Conservation (phyloP, 2,113 vertebrate genomes). For the Sinocyclocheilus rhinocerous region DNA sequence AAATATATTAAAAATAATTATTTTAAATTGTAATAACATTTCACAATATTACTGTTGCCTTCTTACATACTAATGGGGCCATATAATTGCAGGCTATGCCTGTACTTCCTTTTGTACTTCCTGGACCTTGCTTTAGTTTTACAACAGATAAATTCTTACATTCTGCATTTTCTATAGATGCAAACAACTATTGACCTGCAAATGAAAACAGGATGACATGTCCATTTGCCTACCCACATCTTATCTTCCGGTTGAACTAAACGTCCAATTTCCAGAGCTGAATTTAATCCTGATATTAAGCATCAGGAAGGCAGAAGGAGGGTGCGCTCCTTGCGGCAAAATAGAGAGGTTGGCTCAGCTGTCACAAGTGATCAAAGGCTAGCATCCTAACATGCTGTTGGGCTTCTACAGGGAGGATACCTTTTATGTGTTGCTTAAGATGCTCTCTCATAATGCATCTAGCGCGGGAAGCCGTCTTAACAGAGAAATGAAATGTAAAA, state of each 20-base stretch:
- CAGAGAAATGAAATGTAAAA: slow-evolving; percentile 32
- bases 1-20: too few species aligned
- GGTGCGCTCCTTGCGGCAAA: slow-evolving; percentile 49
- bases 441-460: slow-evolving; percentile 52
- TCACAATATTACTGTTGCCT: too few species aligned
- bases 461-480: neutral
- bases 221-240: neutral
- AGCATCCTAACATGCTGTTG: slow-evolving; percentile 47
- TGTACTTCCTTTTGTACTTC: neutral
- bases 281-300: slow-evolving; percentile 59
- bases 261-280: slow-evolving; percentile 45
- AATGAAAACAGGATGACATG: neutral
- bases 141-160: neutral
- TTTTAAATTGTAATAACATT: too few species aligned
- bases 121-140: neutral
- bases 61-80: too few species aligned
- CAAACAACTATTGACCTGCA: neutral
- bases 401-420: slow-evolving; percentile 54
- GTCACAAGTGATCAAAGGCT: slow-evolving; percentile 61
- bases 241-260: slow-evolving; percentile 36
- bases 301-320: slow-evolving; percentile 25
- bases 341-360: slow-evolving; percentile 57
- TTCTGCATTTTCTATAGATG: too few species aligned
- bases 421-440: slow-evolving; percentile 55
- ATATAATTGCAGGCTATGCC: too few species aligned